A percentile compares a stretch with the other conserved stretches of the same genome.
Evolutionary conservation across 2,113 vertebrate genomes (phyloP).

Genomic region (Oncorhynchus kisutch): DNA sequence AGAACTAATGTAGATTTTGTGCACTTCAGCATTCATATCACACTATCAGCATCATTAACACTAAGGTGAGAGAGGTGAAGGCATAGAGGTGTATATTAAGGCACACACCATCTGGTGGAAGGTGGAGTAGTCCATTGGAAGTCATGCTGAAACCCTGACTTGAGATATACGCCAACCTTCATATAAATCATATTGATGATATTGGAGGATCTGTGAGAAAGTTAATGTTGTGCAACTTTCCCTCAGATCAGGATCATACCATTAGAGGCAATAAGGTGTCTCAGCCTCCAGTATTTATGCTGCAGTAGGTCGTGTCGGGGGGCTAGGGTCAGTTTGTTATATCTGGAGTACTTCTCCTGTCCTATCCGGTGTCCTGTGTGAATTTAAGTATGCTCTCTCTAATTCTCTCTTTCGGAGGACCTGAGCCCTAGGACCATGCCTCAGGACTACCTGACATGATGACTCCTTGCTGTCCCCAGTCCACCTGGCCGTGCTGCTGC

Average conservation of each 20-base stretch:
- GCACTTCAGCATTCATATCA: background rate
- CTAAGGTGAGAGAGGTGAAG: conserved; percentile 52
- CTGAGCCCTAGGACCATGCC: no score
- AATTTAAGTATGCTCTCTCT: no score
- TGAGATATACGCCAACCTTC: background rate
- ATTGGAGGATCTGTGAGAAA: background rate
- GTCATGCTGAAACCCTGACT: background rate
- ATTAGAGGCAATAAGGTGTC: background rate
- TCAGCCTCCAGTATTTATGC: no score
- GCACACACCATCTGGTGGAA: conserved; percentile 51
- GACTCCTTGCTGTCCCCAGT: no score
- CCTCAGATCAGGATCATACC: conserved; percentile 1
- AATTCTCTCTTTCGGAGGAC: no score
- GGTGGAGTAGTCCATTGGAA: background rate
- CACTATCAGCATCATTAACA: background rate
- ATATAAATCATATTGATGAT: background rate
- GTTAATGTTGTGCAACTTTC: conserved; percentile 4
- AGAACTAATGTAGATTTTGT: background rate
- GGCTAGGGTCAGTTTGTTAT: no score
- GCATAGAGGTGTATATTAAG: conserved; percentile 55
- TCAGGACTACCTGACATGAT: no score
- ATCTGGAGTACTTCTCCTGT: no score
- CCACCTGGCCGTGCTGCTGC: no score
- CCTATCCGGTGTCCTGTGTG: no score
- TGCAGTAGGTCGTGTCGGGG: no score